A percentile compares a stretch with the other conserved stretches of the same genome.
phyloP scores from a whole-genome alignment of 2,113 vertebrate species.

The Ophthalmolycus amberensis region DNA sequence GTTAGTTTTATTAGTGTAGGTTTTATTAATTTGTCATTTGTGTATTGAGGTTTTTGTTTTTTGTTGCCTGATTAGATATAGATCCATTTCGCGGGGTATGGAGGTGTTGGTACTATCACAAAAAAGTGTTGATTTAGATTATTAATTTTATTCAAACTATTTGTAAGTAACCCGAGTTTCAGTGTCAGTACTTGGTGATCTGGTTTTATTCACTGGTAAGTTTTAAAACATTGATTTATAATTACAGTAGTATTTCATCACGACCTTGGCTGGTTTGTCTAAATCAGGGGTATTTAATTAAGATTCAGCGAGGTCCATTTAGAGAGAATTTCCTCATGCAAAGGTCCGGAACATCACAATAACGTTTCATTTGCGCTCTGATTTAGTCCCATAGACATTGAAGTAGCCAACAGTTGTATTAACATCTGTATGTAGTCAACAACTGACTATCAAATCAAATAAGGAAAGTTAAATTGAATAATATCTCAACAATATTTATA shows the following conservation, averaged over 20 bases:
- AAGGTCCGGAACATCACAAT: too few species aligned
- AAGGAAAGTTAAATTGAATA: too few species aligned
- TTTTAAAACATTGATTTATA: slow-evolving; percentile 18
- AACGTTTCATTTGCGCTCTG: not conserved
- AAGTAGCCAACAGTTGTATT: too few species aligned
- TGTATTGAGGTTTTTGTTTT: not conserved
- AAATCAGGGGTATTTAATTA: too few species aligned
- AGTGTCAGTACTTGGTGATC: not conserved
- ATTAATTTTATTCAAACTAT: not conserved
- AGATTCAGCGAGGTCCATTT: too few species aligned
- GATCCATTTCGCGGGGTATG: not conserved
- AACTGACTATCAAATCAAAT: too few species aligned
- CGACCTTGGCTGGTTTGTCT: slow-evolving; percentile 62
- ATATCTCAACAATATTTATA: too few species aligned
- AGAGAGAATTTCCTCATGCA: too few species aligned
- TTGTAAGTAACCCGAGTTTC: not conserved
- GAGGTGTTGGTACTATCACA: not conserved
- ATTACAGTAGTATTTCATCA: slow-evolving; percentile 27
- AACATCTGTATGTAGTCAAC: too few species aligned
- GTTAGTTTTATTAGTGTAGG: not conserved
- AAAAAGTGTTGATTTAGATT: not conserved
- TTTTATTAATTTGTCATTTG: not conserved
- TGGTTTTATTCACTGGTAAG: slow-evolving; percentile 1
- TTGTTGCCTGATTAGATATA: not conserved
- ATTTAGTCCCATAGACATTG: too few species aligned